A percentile compares a stretch with the other conserved stretches of the same genome.
These are phyloP conservation scores for Myanophis thanlyinensis DNA, from an alignment of 2,113 vertebrate species.

Conservation along the genomic window DNA sequence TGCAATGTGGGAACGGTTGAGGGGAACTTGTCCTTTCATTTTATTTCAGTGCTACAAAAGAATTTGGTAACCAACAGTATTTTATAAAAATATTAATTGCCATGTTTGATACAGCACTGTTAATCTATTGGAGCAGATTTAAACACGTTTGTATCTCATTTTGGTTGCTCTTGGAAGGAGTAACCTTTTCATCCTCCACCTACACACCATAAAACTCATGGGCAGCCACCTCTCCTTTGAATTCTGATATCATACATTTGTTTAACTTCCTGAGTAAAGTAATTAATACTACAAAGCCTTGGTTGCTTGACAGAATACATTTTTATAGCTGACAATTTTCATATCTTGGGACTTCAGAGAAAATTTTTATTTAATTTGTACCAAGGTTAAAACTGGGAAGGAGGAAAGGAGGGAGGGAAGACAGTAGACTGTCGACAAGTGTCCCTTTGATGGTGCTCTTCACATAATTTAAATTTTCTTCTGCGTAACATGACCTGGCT, in stretches of 20 bases:
- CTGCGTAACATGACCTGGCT: background rate
- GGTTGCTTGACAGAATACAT: constrained; percentile 65
- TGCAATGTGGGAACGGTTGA: background rate
- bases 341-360: constrained; percentile 61
- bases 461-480: constrained; percentile 50
- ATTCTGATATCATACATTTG: constrained; percentile 70
- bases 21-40: background rate
- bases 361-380: constrained; percentile 74
- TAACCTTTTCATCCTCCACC: constrained; percentile 34
- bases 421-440: constrained; percentile 46
- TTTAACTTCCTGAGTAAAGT: constrained; percentile 73
- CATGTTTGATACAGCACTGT: background rate
- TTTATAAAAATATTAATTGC: rapidly evolving
- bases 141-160: constrained; percentile 38
- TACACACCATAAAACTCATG: constrained; percentile 45
- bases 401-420: background rate
- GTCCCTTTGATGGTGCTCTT: constrained; percentile 32
- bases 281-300: constrained; percentile 68
- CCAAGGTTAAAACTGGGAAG: constrained; percentile 66
- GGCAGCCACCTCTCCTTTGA: constrained; percentile 59
- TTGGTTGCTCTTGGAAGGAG: constrained; percentile 45
- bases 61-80: rapidly evolving
- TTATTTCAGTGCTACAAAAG: background rate
- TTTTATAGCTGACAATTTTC: constrained; percentile 67
- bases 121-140: constrained; percentile 12